A percentile compares a stretch with the other conserved stretches of the same genome.
Conservation (phyloP, 2,113 vertebrate genomes). For the Mormyrus iriodes region DNA sequence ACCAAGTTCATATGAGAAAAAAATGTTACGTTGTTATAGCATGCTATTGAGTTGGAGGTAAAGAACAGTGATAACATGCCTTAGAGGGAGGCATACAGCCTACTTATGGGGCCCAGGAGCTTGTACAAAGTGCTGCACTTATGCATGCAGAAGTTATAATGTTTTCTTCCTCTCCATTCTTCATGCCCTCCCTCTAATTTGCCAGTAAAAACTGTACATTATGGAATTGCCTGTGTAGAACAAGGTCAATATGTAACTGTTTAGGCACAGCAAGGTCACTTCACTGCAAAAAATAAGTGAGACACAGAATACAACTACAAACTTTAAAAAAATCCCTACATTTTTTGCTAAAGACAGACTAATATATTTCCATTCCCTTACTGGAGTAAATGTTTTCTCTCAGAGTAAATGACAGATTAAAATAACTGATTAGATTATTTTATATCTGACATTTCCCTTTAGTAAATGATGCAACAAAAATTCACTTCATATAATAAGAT, state of each 20-base stretch:
- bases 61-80: neutral
- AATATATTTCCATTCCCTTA: neutral
- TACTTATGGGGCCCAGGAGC: neutral
- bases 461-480: neutral
- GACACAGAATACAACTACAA: neutral
- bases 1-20: neutral
- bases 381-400: neutral
- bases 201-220: neutral
- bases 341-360: neutral
- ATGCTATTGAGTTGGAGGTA: neutral
- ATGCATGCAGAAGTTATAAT: slow-evolving; percentile 1
- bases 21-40: neutral
- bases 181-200: neutral
- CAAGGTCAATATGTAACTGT: neutral
- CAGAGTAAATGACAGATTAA: neutral
- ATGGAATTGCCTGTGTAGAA: neutral
- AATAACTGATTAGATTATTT: neutral
- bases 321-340: neutral
- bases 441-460: neutral
- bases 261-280: neutral
- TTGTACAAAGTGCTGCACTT: slow-evolving; percentile 19
- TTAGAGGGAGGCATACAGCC: neutral
- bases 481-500: neutral
- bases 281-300: neutral
- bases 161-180: neutral